Percentiles rank a stretch among this genome's conserved stretches.
These are phyloP conservation scores for Pelobates fuscus DNA, from an alignment of 2,113 vertebrate genomes.

Conservation along the genomic window DNA sequence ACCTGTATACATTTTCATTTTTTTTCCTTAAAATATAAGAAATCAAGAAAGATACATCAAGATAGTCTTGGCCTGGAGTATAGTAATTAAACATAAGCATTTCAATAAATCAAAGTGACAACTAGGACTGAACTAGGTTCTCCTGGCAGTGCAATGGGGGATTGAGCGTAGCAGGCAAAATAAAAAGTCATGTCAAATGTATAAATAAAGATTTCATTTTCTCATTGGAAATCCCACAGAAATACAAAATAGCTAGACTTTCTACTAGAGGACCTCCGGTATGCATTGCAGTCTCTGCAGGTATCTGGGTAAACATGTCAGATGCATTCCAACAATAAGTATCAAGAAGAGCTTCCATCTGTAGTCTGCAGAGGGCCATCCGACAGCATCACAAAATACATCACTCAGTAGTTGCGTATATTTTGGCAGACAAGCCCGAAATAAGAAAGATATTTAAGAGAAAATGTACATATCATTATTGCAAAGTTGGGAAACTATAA, in stretches of 20 bases:
- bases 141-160: background rate
- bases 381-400: conserved; percentile 14
- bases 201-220: background rate
- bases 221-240: too few relatives aligned
- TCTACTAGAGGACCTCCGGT: background rate
- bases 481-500: too few relatives aligned
- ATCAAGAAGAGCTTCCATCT: conserved; percentile 37
- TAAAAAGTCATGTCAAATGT: background rate
- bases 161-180: background rate
- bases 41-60: background rate
- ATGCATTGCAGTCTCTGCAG: background rate
- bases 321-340: conserved; percentile 15
- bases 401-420: conserved; percentile 35
- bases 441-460: too few relatives aligned
- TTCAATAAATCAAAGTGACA: background rate
- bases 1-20: background rate
- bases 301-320: conserved; percentile 22
- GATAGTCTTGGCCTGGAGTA: background rate
- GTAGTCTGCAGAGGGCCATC: conserved; percentile 12
- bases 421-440: background rate
- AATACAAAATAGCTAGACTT: background rate
- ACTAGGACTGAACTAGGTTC: background rate
- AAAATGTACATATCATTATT: too few relatives aligned
- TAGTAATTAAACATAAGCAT: background rate
- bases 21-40: background rate